A percentile compares a stretch with the other conserved stretches of the same genome.
Conservation (phyloP, 2,797 vertebrate genomes). For the Sebastes vulpes region DNA sequence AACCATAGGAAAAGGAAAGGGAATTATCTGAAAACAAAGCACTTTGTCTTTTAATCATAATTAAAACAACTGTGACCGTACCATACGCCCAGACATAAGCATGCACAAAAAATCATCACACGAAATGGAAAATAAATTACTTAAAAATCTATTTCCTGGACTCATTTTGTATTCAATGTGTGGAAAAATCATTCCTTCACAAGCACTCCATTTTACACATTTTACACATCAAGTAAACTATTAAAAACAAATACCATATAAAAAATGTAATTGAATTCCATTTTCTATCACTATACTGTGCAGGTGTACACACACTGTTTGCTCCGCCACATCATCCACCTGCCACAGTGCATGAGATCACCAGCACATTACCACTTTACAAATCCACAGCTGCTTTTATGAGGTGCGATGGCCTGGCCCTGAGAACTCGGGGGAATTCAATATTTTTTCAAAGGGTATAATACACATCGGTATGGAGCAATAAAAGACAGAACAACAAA, state of each 20-base stretch:
- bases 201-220: background rate
- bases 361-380: slow-evolving; percentile 34
- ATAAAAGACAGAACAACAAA: slow-evolving; percentile 62
- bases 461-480: slow-evolving; percentile 29
- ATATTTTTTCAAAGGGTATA: slow-evolving; percentile 36
- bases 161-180: background rate
- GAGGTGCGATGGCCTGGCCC: slow-evolving; percentile 38
- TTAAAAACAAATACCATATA: background rate
- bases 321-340: slow-evolving; percentile 44
- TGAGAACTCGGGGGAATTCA: slow-evolving; percentile 44
- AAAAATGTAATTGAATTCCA: background rate
- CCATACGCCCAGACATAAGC: background rate
- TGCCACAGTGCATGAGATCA: slow-evolving; percentile 44
- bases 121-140: background rate
- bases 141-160: background rate
- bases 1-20: background rate
- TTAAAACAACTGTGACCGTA: background rate
- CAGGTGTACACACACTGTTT: slow-evolving; percentile 9
- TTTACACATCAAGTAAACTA: slow-evolving; percentile 1
- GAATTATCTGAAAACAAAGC: background rate
- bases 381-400: slow-evolving; percentile 49
- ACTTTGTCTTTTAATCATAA: background rate
- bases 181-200: background rate
- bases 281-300: background rate
- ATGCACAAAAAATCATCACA: background rate